These are phyloP conservation scores for Ecdyonurus torrentis DNA, from an alignment of 2,888 invertebrate genomes.

Conservation along the genomic window DNA sequence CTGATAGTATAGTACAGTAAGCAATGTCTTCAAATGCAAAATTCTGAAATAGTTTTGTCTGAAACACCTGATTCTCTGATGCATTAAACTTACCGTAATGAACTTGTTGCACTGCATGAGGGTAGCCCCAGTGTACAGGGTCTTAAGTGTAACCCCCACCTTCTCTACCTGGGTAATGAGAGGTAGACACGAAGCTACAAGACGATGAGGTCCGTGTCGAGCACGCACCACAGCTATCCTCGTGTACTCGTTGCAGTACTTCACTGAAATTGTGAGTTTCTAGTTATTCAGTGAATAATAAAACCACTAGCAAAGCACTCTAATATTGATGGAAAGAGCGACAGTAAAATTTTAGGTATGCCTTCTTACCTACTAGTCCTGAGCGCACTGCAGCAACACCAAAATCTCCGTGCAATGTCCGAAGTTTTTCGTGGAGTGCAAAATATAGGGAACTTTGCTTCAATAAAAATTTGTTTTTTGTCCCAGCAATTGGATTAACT, in stretches of 20 bases:
- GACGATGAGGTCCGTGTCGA: slow-evolving; percentile 57
- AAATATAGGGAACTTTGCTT: slow-evolving; percentile 36
- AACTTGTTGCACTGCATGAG: slow-evolving; percentile 55
- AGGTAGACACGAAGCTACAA: slow-evolving; percentile 50
- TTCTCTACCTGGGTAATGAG: slow-evolving; percentile 29
- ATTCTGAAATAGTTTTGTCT: no score
- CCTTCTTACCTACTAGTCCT: slow-evolving; percentile 34
- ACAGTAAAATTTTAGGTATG: neutral
- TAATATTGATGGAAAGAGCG: no score
- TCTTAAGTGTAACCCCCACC: slow-evolving; percentile 35
- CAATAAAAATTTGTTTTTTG: slow-evolving; percentile 31
- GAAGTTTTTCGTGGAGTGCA: slow-evolving; percentile 42
- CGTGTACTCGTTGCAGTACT: slow-evolving; percentile 63
- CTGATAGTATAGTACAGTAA: no score
- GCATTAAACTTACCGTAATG: slow-evolving; percentile 10
- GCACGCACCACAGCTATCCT: slow-evolving; percentile 53
- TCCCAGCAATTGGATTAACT: slow-evolving; percentile 34
- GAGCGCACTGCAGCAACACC: slow-evolving; percentile 50
- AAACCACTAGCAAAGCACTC: neutral
- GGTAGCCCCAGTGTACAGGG: slow-evolving; percentile 59
- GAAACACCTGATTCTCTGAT: neutral
- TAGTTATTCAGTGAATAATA: neutral
- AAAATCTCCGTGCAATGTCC: slow-evolving; percentile 57
- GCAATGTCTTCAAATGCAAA: no score
- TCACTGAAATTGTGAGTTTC: slow-evolving; percentile 40